phyloP scores from a whole-genome alignment of 2,113 vertebrate species.

The Hoplias malabaricus region DNA sequence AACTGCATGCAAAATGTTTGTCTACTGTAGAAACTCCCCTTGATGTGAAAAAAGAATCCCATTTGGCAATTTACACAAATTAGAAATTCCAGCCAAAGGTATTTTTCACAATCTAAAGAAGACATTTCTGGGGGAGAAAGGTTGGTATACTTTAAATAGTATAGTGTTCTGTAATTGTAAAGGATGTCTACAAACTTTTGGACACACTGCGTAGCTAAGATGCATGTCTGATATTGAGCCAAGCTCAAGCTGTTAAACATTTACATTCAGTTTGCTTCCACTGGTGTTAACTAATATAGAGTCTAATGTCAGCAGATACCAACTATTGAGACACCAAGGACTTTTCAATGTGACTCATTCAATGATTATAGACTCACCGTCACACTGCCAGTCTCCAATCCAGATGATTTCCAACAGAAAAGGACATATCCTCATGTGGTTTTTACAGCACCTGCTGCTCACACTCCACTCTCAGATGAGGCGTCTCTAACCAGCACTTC shows the following conservation, averaged over 20 bases:
- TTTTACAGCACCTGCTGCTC: conserved; percentile 31
- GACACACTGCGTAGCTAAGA: too few relatives aligned
- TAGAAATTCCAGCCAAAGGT: too few relatives aligned
- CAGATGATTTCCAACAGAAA: conserved; percentile 8
- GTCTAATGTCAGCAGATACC: background rate
- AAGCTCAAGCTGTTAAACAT: background rate
- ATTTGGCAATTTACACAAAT: too few relatives aligned
- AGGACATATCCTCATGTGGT: background rate
- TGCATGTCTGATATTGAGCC: background rate
- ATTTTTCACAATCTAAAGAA: too few relatives aligned
- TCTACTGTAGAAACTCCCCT: too few relatives aligned
- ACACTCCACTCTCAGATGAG: conserved; percentile 1
- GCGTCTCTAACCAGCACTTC: background rate
- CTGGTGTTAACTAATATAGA: too few relatives aligned
- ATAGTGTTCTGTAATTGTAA: too few relatives aligned
- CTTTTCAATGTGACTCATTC: background rate
- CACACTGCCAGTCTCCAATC: background rate
- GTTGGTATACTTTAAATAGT: too few relatives aligned
- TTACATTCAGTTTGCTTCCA: background rate
- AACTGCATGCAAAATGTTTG: too few relatives aligned
- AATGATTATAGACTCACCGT: conserved; percentile 3
- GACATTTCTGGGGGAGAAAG: too few relatives aligned
- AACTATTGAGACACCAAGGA: background rate
- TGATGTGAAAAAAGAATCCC: too few relatives aligned
- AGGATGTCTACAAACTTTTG: too few relatives aligned